Evolutionary conservation across 2,797 vertebrate species (phyloP).

Genomic region (Acipenser transmontanus): DNA sequence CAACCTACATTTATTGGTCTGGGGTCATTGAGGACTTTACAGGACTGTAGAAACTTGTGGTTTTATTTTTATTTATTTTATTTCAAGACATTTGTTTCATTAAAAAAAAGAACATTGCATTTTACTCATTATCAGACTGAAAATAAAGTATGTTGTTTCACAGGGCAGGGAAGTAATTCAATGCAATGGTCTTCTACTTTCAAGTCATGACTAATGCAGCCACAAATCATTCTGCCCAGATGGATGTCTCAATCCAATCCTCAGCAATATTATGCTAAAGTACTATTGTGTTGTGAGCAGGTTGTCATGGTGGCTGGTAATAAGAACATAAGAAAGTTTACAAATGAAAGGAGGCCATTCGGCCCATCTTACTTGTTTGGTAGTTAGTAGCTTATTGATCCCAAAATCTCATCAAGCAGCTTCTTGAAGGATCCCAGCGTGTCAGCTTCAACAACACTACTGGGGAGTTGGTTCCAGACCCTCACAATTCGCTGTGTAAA

Average conservation of each 20-base stretch:
- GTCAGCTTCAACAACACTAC: too few relatives aligned
- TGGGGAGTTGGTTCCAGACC: too few relatives aligned
- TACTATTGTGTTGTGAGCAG: not conserved
- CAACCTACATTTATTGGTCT: too few relatives aligned
- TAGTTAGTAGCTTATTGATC: too few relatives aligned
- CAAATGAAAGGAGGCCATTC: too few relatives aligned
- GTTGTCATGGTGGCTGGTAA: not conserved
- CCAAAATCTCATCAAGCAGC: too few relatives aligned
- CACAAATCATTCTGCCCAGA: conserved; percentile 48
- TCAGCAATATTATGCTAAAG: conserved; percentile 6
- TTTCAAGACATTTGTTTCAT: conserved; percentile 2
- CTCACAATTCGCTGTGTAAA: too few relatives aligned
- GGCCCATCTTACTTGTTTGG: too few relatives aligned
- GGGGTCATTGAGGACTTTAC: too few relatives aligned
- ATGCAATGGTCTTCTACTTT: conserved; percentile 1
- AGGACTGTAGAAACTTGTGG: too few relatives aligned
- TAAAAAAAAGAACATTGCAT: conserved; percentile 15
- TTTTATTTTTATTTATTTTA: not conserved
- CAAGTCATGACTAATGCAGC: conserved; percentile 44
- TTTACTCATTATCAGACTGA: conserved; percentile 21
- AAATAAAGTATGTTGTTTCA: conserved; percentile 12
- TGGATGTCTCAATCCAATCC: conserved; percentile 45
- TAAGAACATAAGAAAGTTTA: too few relatives aligned
- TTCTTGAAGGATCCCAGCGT: too few relatives aligned
- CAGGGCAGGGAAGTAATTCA: not conserved